Evolutionary conservation across 2,113 vertebrate genomes (phyloP).

Genomic region (Capreolus pygargus): DNA sequence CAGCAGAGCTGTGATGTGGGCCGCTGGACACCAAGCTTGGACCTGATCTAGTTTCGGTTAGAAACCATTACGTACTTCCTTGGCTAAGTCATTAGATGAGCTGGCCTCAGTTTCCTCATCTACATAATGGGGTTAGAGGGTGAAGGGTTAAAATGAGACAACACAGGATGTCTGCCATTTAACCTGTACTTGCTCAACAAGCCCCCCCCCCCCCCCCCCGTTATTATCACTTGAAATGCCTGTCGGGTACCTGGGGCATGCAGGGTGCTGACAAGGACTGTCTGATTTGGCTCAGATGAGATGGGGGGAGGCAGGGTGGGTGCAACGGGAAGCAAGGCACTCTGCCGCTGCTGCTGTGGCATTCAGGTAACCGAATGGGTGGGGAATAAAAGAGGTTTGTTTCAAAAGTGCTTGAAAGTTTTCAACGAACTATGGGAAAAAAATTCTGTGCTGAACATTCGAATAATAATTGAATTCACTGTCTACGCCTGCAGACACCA

Average conservation of each 20-base stretch:
- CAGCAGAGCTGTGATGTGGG: too few species aligned
- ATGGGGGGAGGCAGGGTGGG: neutral
- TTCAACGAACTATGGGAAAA: neutral
- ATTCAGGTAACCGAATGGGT: neutral
- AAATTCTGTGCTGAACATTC: neutral
- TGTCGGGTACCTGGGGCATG: fast-evolving
- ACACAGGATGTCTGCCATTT: too few species aligned
- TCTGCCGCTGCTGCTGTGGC: fast-evolving
- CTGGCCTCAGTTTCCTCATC: neutral
- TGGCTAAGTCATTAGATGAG: neutral
- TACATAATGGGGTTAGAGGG: neutral
- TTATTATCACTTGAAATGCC: neutral
- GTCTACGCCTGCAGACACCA: neutral
- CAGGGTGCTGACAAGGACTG: neutral
- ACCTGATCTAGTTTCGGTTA: fast-evolving
- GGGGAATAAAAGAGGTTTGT: neutral
- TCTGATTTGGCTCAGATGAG: neutral
- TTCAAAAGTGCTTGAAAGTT: neutral
- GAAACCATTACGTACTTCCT: neutral
- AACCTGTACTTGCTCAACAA: fast-evolving
- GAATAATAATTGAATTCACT: too few species aligned
- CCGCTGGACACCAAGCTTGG: fast-evolving
- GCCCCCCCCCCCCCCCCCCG: too few species aligned
- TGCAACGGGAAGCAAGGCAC: fast-evolving
- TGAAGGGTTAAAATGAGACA: neutral